A percentile compares a stretch with the other conserved stretches of the same genome.
phyloP scores from a whole-genome alignment of 1,140 invertebrate species.

The Aphaenogaster floridana region DNA sequence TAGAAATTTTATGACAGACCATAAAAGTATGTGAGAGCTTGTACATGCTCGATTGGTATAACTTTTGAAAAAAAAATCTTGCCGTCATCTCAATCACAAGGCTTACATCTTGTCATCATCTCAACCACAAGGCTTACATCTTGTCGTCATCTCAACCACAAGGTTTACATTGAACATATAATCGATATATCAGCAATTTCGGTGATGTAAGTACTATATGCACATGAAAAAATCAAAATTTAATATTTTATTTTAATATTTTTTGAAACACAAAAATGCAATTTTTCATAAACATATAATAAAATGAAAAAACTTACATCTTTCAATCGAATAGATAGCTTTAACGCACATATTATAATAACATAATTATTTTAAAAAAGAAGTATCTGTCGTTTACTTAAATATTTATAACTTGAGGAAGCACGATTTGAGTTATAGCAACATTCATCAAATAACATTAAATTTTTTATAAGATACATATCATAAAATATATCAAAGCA shows the following conservation, averaged over 20 bases:
- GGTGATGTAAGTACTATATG: conserved; percentile 67
- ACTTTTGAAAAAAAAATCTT: conserved; percentile 62
- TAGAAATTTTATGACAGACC: conserved; percentile 58
- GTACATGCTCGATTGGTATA: conserved; percentile 76
- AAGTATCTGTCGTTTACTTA: conserved; percentile 56
- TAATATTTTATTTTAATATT: background rate
- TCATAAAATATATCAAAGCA: background rate
- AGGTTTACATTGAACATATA: conserved; percentile 68
- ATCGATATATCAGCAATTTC: conserved; percentile 74
- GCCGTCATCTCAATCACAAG: conserved; percentile 61
- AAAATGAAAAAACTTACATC: background rate
- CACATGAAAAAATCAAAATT: background rate
- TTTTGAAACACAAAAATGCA: background rate
- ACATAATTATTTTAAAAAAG: conserved; percentile 17
- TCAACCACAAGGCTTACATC: conserved; percentile 62
- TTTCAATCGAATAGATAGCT: background rate
- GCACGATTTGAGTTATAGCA: background rate
- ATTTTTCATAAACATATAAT: background rate
- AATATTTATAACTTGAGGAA: conserved; percentile 56
- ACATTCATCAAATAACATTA: background rate
- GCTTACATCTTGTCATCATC: conserved; percentile 61
- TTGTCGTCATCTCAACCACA: too few species aligned
- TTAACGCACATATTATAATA: background rate
- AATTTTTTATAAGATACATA: background rate
- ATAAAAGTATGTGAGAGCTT: conserved; percentile 66